Conservation (phyloP, 2,113 vertebrate species). For the Piprites chloris region DNA sequence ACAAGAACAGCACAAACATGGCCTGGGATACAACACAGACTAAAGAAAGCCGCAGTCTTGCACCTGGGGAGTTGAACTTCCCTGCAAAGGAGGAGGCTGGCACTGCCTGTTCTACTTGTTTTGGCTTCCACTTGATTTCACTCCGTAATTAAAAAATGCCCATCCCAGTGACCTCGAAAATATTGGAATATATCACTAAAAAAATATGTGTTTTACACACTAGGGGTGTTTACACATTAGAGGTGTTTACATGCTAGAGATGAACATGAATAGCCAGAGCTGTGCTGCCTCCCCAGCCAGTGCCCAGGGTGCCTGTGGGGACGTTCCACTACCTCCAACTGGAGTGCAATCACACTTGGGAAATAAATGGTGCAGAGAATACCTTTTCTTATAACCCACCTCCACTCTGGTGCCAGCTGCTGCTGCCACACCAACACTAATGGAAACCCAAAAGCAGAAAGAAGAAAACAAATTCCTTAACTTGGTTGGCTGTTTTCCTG, state of each 20-base stretch:
- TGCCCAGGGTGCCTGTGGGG: neutral
- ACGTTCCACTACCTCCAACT: neutral
- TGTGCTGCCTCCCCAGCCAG: neutral
- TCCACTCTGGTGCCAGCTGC: neutral
- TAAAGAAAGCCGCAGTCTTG: neutral
- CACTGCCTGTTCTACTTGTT: neutral
- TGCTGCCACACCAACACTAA: neutral
- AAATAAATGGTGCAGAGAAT: neutral
- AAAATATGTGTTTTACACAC: fast-evolving
- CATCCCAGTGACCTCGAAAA: neutral
- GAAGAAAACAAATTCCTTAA: neutral
- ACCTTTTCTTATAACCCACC: neutral
- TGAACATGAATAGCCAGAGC: fast-evolving
- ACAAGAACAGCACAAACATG: neutral
- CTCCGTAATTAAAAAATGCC: neutral
- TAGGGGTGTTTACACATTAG: neutral
- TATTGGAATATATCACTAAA: neutral
- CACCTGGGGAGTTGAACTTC: neutral
- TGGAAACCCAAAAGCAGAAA: neutral
- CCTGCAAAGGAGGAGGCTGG: neutral
- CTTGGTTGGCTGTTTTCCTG: neutral
- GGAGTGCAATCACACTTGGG: no score
- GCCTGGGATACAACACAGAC: neutral
- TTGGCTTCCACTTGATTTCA: neutral
- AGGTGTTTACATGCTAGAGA: neutral